Evolutionary conservation across 2,113 vertebrate species (phyloP).

Genomic region (Vimba vimba): DNA sequence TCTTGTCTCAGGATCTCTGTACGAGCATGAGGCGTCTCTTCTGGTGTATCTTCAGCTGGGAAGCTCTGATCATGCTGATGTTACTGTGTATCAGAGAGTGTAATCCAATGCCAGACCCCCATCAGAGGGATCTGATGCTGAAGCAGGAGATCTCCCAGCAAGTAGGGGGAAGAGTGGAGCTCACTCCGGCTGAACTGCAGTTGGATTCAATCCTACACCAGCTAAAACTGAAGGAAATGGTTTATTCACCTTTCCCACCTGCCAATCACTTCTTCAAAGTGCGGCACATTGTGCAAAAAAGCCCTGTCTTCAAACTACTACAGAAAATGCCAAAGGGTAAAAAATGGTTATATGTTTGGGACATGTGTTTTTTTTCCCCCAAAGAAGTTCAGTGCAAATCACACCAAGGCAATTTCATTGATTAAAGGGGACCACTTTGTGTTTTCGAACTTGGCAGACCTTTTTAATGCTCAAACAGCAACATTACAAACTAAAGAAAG

Average conservation of each 20-base stretch:
- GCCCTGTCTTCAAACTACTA: conserved; percentile 81
- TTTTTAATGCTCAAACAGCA: too few relatives aligned
- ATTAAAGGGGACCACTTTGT: too few relatives aligned
- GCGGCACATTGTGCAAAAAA: conserved; percentile 80
- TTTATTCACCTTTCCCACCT: conserved; percentile 75
- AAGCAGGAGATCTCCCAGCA: conserved; percentile 73
- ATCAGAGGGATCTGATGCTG: conserved; percentile 75
- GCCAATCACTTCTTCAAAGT: conserved; percentile 89
- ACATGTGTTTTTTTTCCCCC: too few relatives aligned
- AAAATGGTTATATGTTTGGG: background rate
- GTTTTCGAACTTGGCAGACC: too few relatives aligned
- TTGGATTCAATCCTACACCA: conserved; percentile 73
- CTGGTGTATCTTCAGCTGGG: conserved; percentile 51
- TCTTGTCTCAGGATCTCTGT: background rate
- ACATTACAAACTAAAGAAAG: too few relatives aligned
- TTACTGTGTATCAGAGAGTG: conserved; percentile 66
- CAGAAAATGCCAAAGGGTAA: conserved; percentile 93
- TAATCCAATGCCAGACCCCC: conserved; percentile 66
- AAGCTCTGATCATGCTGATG: conserved; percentile 44
- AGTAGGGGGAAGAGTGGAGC: conserved; percentile 75
- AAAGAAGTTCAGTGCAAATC: too few relatives aligned
- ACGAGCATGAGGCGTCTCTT: conserved; percentile 24
- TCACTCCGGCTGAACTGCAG: conserved; percentile 71
- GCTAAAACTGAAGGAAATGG: conserved; percentile 81
- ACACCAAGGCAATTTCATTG: too few relatives aligned